phyloP scores from a whole-genome alignment of 2,113 vertebrate genomes.

The Serilophus lunatus region DNA sequence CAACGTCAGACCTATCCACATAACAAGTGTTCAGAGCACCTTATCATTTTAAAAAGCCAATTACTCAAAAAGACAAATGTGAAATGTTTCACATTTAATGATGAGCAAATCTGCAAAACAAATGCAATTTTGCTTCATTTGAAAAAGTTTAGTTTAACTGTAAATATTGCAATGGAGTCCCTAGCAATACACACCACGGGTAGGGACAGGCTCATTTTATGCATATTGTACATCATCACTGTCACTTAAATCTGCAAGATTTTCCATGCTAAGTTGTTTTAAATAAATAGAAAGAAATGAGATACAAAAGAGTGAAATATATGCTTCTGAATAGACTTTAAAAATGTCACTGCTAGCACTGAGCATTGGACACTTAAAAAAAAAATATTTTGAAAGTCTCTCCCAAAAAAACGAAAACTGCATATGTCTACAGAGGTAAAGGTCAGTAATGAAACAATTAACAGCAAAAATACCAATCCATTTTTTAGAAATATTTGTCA shows the following conservation, averaged over 20 bases:
- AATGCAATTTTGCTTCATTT: slow-evolving; percentile 83
- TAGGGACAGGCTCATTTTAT: slow-evolving; percentile 80
- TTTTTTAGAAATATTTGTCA: slow-evolving; percentile 87
- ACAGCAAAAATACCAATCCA: slow-evolving; percentile 85
- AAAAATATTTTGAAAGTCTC: slow-evolving; percentile 87
- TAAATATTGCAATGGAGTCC: slow-evolving; percentile 86
- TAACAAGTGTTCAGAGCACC: slow-evolving; percentile 89
- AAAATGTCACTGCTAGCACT: slow-evolving; percentile 83
- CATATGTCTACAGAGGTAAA: slow-evolving; percentile 86
- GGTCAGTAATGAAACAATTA: slow-evolving; percentile 85
- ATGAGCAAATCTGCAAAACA: slow-evolving; percentile 86
- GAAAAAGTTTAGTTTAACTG: slow-evolving; percentile 84
- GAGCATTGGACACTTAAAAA: slow-evolving; percentile 83
- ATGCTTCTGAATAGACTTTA: slow-evolving; percentile 80
- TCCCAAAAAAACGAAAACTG: slow-evolving; percentile 85
- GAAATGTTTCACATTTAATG: slow-evolving; percentile 89
- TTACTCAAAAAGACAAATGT: slow-evolving; percentile 89
- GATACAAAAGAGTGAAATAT: slow-evolving; percentile 82
- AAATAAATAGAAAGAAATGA: slow-evolving; percentile 85
- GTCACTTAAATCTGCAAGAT: slow-evolving; percentile 84
- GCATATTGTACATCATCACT: slow-evolving; percentile 85
- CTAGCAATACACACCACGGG: slow-evolving; percentile 78
- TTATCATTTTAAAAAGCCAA: slow-evolving; percentile 90
- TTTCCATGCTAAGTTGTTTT: slow-evolving; percentile 78
- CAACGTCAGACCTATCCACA: slow-evolving; percentile 88